A percentile compares a stretch with the other conserved stretches of the same genome.
Evolutionary conservation across 2,113 vertebrate species (phyloP).

Genomic region (Rana temporaria): DNA sequence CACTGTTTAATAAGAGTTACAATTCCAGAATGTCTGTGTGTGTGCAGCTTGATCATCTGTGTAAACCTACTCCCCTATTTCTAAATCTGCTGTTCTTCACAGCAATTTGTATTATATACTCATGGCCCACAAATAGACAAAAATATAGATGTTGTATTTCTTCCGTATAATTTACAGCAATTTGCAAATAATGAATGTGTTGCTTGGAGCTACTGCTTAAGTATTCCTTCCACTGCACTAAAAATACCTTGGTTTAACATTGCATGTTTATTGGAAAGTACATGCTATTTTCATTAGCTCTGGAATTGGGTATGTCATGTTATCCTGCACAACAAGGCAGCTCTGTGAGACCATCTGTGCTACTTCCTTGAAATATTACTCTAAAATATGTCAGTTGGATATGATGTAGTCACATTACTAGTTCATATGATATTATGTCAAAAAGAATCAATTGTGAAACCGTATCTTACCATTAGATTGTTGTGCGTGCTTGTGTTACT

Average conservation of each 20-base stretch:
- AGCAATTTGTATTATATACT: background rate
- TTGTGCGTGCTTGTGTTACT: too few relatives aligned
- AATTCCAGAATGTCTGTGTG: conserved; percentile 28
- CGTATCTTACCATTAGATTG: too few relatives aligned
- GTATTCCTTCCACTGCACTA: background rate
- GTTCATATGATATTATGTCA: too few relatives aligned
- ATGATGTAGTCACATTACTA: too few relatives aligned
- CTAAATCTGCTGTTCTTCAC: background rate
- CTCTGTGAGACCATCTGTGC: background rate
- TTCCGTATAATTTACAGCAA: conserved; percentile 6
- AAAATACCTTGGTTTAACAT: conserved; percentile 1
- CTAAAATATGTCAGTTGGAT: background rate
- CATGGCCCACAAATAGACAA: background rate
- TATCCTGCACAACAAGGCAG: background rate
- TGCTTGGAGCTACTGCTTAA: background rate
- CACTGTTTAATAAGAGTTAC: background rate
- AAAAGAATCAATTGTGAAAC: too few relatives aligned
- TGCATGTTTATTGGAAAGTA: background rate
- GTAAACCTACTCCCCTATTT: too few relatives aligned
- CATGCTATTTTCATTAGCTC: background rate
- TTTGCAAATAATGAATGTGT: background rate
- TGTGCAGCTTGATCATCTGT: conserved; percentile 11
- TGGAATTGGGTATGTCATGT: background rate
- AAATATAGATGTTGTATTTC: background rate
- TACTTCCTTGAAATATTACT: background rate